phyloP scores from a whole-genome alignment of 2,113 vertebrate genomes.

The Strigops habroptila region DNA sequence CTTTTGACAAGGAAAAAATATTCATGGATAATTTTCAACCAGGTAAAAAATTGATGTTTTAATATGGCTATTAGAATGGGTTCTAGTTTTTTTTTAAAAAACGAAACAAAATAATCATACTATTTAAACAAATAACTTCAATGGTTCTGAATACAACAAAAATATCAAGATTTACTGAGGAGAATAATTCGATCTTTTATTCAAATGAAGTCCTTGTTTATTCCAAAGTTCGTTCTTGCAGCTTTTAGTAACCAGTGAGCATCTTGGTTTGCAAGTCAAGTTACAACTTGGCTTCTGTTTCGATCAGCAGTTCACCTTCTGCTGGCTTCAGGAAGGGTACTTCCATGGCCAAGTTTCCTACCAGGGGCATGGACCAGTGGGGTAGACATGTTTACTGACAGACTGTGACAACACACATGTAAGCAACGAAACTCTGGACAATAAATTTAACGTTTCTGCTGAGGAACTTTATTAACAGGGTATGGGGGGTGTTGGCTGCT shows the following conservation, averaged over 20 bases:
- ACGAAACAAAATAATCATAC: not conserved
- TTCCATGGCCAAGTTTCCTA: not conserved
- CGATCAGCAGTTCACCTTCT: not conserved
- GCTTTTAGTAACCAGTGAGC: not conserved
- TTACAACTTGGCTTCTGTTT: not conserved
- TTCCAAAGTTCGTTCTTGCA: not conserved
- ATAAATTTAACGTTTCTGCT: not conserved
- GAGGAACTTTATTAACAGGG: not conserved
- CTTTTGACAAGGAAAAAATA: not conserved
- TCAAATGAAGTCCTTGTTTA: not conserved
- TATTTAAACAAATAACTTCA: not conserved
- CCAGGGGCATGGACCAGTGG: accelerated
- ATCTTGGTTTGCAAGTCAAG: not conserved
- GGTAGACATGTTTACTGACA: not conserved
- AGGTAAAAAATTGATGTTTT: not conserved
- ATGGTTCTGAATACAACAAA: not conserved
- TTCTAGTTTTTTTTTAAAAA: not conserved
- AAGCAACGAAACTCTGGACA: not conserved
- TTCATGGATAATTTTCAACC: not conserved
- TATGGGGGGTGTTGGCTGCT: not conserved
- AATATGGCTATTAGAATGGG: not conserved
- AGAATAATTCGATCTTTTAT: not conserved
- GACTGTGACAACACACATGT: too few species aligned
- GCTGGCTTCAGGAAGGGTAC: not conserved
- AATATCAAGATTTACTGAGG: not conserved